phyloP scores from a whole-genome alignment of 2,113 vertebrate species.

The Hystrix brachyura region DNA sequence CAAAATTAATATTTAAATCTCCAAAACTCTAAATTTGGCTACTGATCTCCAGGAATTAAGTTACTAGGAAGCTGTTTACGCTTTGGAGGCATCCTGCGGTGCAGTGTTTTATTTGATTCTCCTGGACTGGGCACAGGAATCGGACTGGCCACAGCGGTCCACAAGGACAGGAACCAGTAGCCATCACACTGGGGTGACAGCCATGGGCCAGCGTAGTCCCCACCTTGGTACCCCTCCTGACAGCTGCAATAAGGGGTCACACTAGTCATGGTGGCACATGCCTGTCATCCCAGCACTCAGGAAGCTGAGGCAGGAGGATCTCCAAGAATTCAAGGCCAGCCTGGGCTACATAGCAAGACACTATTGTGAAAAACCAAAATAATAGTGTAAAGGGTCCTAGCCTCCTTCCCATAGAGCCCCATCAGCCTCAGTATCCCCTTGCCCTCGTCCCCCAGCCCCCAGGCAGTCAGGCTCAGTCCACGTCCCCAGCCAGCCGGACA shows the following conservation, averaged over 20 bases:
- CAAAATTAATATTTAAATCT: slow-evolving; percentile 71
- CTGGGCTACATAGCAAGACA: background rate
- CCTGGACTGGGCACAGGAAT: background rate
- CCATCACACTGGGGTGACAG: background rate
- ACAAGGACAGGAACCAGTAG: rapidly evolving
- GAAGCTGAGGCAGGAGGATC: background rate
- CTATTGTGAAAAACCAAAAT: background rate
- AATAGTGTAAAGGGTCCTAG: background rate
- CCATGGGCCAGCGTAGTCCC: rapidly evolving
- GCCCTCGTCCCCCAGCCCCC: too few relatives aligned
- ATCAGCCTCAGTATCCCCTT: background rate
- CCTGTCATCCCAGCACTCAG: background rate
- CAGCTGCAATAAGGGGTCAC: background rate
- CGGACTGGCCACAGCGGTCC: background rate
- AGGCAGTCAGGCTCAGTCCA: background rate
- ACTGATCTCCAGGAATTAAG: background rate
- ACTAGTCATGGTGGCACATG: background rate
- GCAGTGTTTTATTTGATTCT: background rate
- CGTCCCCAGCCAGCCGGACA: rapidly evolving
- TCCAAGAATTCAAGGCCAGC: background rate
- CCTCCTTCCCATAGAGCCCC: background rate
- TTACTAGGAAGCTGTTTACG: background rate
- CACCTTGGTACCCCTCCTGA: background rate
- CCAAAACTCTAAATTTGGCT: slow-evolving; percentile 4
- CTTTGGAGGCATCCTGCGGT: rapidly evolving